Conservation (phyloP, 2,113 vertebrate species). For the Pygathrix nemaeus region DNA sequence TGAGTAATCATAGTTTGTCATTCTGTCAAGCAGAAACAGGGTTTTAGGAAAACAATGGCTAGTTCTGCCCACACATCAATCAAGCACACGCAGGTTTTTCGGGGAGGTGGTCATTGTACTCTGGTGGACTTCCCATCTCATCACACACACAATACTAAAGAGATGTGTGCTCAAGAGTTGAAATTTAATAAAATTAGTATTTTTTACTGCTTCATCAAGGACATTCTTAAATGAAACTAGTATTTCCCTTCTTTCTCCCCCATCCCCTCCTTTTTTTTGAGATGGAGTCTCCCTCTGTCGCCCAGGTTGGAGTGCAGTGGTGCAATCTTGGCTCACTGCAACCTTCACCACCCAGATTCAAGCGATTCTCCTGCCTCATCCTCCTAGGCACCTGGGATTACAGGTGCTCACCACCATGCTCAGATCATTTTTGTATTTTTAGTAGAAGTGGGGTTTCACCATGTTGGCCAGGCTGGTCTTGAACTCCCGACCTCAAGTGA, state of each 20-base stretch:
- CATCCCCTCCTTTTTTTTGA: background rate
- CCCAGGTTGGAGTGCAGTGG: background rate
- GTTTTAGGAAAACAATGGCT: background rate
- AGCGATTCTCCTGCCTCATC: background rate
- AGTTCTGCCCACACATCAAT: background rate
- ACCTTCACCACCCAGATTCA: background rate
- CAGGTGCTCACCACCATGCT: background rate
- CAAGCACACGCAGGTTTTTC: background rate
- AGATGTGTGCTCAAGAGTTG: background rate
- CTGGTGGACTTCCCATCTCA: background rate
- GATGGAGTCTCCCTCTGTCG: background rate
- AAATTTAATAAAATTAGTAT: background rate
- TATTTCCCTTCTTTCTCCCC: background rate
- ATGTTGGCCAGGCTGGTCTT: background rate
- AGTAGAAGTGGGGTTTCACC: background rate
- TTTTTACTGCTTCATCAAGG: background rate
- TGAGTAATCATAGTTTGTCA: background rate
- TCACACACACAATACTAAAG: background rate
- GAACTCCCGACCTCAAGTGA: background rate
- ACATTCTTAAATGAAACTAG: background rate
- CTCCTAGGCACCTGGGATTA: background rate
- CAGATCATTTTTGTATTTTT: background rate
- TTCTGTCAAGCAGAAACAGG: background rate
- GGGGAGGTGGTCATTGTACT: background rate
- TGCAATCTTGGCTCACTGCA: background rate